phyloP scores from a whole-genome alignment of 37 sponge, comb jelly and placozoan genomes.

The Aplysina aerophoba region DNA sequence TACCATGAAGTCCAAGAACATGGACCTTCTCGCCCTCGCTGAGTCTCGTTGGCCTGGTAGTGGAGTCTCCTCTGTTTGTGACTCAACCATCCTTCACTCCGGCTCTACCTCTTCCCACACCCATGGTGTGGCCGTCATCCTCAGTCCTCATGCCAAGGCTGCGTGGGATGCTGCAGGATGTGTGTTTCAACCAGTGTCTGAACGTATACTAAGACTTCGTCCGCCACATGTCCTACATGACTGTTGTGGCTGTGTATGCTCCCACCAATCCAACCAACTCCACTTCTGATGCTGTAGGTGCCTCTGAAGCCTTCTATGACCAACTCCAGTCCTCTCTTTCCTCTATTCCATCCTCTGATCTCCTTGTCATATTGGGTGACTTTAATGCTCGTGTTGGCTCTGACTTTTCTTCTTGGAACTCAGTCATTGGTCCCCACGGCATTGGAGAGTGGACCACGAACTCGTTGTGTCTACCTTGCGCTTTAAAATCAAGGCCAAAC shows the following conservation, averaged over 20 bases:
- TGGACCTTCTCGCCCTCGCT: no score
- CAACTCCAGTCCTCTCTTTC: background rate
- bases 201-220: no score
- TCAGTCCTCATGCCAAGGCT: no score
- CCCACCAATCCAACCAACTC: background rate
- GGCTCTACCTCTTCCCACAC: no score
- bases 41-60: no score
- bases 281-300: background rate
- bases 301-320: constrained; percentile 15
- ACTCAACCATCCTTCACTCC: no score
- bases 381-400: constrained; percentile 14
- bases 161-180: no score
- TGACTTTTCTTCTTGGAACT: background rate
- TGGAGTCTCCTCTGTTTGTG: no score
- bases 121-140: no score
- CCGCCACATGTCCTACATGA: background rate
- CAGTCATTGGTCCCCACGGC: constrained; percentile 7
- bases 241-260: background rate
- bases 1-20: no score
- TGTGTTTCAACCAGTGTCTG: no score
- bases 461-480: background rate
- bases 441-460: background rate
- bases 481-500: constrained; percentile 4
- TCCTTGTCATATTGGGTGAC: background rate
- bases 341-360: background rate